Conservation (phyloP, 2,113 vertebrate species). For the Numenius arquata region DNA sequence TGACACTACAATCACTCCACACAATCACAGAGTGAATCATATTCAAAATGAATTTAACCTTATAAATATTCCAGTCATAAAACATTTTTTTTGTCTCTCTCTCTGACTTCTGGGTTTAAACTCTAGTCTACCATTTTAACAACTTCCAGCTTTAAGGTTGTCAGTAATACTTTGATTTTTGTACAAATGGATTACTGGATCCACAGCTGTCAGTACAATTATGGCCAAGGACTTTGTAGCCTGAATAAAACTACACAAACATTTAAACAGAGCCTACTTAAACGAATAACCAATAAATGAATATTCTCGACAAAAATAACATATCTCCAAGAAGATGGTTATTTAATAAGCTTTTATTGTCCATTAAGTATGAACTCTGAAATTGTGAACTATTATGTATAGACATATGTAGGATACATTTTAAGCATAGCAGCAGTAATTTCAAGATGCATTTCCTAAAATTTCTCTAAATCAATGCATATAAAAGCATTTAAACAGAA, state of each 20-base stretch:
- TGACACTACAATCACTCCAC: not conserved
- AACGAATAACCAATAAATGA: not conserved
- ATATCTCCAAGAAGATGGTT: not conserved
- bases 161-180: conserved; percentile 12
- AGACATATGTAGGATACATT: not conserved
- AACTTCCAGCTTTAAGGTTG: not conserved
- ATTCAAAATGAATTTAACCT: not conserved
- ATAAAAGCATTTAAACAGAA: not conserved
- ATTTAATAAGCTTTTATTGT: not conserved
- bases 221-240: not conserved
- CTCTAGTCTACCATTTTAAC: not conserved
- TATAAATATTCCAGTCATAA: not conserved
- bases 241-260: not conserved
- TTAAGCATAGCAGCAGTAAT: not conserved
- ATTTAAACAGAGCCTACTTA: not conserved
- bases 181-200: conserved; percentile 30
- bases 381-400: not conserved
- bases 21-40: not conserved
- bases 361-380: not conserved
- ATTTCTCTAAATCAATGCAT: not conserved
- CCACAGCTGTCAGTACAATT: conserved; percentile 19
- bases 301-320: not conserved
- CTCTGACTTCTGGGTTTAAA: not conserved
- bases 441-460: not conserved
- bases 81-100: not conserved